Percentiles rank a stretch among this genome's conserved stretches.
These are phyloP conservation scores for Ranitomeya imitator DNA, from an alignment of 2,113 vertebrate species.

Conservation along the genomic window DNA sequence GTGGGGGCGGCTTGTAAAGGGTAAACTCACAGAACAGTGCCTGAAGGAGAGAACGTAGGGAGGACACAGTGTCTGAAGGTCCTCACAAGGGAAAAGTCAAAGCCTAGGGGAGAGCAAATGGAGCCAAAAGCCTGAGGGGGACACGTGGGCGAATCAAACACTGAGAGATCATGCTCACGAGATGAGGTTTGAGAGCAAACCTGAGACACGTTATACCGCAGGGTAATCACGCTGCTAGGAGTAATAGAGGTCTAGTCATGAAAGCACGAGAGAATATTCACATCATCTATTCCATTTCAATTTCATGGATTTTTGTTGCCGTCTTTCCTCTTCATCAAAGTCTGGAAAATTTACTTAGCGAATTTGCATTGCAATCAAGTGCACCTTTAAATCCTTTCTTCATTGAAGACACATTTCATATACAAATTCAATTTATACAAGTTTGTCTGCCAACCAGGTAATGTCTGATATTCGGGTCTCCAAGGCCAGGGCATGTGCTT, in stretches of 20 bases:
- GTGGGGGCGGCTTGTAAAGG: background rate
- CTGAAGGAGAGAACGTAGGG: background rate
- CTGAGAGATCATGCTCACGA: background rate
- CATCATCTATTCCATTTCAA: slow-evolving; percentile 34
- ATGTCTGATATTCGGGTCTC: background rate
- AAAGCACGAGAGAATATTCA: slow-evolving; percentile 1
- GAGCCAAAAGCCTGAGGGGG: slow-evolving; percentile 12
- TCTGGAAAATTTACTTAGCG: slow-evolving; percentile 11
- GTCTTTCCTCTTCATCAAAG: slow-evolving; percentile 27
- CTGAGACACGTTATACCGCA: slow-evolving; percentile 15
- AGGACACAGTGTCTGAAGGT: slow-evolving; percentile 7
- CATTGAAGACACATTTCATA: background rate
- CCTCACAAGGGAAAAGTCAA: slow-evolving; percentile 14
- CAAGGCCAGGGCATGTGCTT: background rate
- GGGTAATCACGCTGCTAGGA: slow-evolving; percentile 40
- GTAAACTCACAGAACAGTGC: background rate
- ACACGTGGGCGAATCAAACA: slow-evolving; percentile 26
- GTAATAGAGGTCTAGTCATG: slow-evolving; percentile 20
- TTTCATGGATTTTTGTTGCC: slow-evolving; percentile 30
- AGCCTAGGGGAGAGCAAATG: slow-evolving; percentile 1
- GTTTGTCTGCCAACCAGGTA: background rate
- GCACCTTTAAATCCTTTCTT: slow-evolving; percentile 8
- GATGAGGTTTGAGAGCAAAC: slow-evolving; percentile 24
- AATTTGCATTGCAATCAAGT: slow-evolving; percentile 21
- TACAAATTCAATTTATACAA: background rate